These are phyloP conservation scores for Oreamnos americanus DNA, from an alignment of 2,113 vertebrate species.

Conservation along the genomic window DNA sequence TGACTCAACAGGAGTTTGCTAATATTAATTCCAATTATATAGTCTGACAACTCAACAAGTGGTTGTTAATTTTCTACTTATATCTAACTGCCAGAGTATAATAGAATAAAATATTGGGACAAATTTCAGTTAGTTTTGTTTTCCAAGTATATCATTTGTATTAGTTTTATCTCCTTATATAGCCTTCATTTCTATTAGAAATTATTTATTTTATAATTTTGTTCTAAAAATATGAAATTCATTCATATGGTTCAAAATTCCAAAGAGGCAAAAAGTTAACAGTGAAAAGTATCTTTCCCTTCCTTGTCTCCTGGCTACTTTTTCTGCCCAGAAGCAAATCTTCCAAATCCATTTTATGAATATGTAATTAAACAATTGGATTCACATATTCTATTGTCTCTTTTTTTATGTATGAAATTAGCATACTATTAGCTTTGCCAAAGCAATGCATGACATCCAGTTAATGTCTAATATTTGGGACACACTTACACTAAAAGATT, in stretches of 20 bases:
- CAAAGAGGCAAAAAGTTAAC: background rate
- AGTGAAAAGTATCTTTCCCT: background rate
- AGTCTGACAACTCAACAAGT: background rate
- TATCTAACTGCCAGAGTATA: background rate
- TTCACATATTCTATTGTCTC: background rate
- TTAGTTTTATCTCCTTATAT: background rate
- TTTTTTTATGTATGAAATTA: background rate
- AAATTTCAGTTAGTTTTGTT: conserved; percentile 1
- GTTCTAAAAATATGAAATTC: background rate
- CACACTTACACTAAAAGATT: background rate
- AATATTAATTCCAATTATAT: background rate
- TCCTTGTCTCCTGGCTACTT: background rate
- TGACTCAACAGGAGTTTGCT: background rate
- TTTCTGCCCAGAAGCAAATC: background rate
- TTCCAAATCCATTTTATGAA: background rate
- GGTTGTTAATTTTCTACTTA: conserved; percentile 11
- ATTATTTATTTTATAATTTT: background rate
- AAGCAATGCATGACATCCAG: background rate
- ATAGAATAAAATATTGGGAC: background rate
- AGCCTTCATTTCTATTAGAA: background rate
- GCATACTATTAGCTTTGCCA: background rate
- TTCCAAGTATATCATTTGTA: background rate
- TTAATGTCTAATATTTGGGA: background rate
- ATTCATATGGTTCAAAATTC: background rate
- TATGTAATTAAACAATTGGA: background rate